Evolutionary conservation across 2,113 vertebrate genomes (phyloP).

Genomic region (Laterallus jamaicensis): DNA sequence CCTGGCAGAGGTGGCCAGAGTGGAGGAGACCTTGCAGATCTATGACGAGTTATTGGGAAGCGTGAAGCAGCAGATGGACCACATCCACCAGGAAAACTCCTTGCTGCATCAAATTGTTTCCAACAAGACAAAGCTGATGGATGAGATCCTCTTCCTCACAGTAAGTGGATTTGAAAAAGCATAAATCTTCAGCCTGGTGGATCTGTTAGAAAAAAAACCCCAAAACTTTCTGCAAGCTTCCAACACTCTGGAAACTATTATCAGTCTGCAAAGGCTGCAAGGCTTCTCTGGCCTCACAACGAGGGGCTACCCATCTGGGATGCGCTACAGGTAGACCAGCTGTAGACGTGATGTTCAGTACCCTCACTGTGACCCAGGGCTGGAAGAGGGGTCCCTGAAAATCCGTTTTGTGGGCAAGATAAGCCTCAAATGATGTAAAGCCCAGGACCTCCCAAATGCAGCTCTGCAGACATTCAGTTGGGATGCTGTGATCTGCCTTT

Average conservation of each 20-base stretch:
- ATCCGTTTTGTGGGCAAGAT: neutral
- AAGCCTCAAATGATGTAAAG: neutral
- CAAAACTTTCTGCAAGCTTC: neutral
- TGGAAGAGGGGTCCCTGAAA: neutral
- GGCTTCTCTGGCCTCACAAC: neutral
- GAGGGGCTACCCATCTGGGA: neutral
- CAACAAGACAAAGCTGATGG: constrained; percentile 12
- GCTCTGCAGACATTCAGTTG: neutral
- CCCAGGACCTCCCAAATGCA: neutral
- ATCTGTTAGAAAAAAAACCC: neutral
- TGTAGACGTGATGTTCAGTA: neutral
- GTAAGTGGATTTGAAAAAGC: neutral
- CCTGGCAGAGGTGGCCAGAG: constrained; percentile 32
- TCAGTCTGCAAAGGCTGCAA: neutral
- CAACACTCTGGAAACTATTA: neutral
- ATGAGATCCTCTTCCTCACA: constrained; percentile 48
- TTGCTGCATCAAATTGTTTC: neutral
- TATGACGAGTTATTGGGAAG: constrained; percentile 9
- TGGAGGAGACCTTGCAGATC: constrained; percentile 38
- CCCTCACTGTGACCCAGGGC: neutral
- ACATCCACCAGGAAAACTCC: constrained; percentile 24
- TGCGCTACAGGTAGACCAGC: neutral
- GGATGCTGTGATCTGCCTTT: neutral
- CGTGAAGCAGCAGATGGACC: constrained; percentile 53
- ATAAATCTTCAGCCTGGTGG: neutral